These are phyloP conservation scores for Xenopus tropicalis DNA, from an alignment of 2,113 vertebrate species.

Conservation along the genomic window DNA sequence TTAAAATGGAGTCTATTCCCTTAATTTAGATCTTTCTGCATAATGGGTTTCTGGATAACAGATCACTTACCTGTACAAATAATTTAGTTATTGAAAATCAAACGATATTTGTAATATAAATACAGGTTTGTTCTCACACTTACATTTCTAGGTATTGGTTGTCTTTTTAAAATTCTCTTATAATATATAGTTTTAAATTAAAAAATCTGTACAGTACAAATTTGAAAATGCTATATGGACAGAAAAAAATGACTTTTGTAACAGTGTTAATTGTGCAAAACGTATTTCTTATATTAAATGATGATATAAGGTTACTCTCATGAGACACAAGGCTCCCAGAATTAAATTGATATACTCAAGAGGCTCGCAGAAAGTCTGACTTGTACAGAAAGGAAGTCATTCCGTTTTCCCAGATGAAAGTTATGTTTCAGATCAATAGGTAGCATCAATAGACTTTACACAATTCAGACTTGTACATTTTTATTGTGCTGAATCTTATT, in stretches of 20 bases:
- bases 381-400: conserved; percentile 30
- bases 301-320: conserved; percentile 34
- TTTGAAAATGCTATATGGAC: not conserved
- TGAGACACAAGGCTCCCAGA: conserved; percentile 25
- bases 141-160: not conserved
- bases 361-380: conserved; percentile 21
- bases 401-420: conserved; percentile 36
- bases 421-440: conserved; percentile 42
- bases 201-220: not conserved
- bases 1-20: too few species aligned
- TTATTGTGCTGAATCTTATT: conserved; percentile 34
- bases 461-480: conserved; percentile 29
- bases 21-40: too few species aligned
- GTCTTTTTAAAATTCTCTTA: not conserved
- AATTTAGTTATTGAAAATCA: too few species aligned
- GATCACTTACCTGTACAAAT: too few species aligned
- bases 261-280: not conserved
- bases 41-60: too few species aligned
- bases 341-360: conserved; percentile 38
- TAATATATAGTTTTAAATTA: not conserved
- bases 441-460: conserved; percentile 38
- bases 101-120: not conserved
- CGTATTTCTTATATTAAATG: not conserved
- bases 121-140: not conserved
- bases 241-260: not conserved